Conservation (phyloP, 1,140 invertebrate species). For the Oreohelix idahoensis region DNA sequence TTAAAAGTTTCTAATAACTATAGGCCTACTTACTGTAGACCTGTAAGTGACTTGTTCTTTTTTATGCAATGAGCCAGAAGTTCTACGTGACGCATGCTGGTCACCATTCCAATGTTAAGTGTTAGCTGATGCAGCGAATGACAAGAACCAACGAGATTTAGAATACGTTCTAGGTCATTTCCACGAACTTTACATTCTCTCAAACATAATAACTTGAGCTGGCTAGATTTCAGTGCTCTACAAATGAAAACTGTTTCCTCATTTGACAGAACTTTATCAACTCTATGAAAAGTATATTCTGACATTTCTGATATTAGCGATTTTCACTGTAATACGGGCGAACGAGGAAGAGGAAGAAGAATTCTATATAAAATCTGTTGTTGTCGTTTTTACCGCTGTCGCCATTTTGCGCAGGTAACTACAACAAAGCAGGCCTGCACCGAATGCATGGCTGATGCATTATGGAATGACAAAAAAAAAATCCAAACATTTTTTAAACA, state of each 20-base stretch:
- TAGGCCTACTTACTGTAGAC: slow-evolving; percentile 66
- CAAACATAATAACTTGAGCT: slow-evolving; percentile 50
- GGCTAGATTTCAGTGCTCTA: slow-evolving; percentile 40
- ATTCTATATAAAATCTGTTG: not conserved
- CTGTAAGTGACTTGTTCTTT: slow-evolving; percentile 58
- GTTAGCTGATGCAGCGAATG: slow-evolving; percentile 60
- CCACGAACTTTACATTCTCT: slow-evolving; percentile 58
- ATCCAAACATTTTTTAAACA: too few relatives aligned
- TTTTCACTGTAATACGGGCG: not conserved
- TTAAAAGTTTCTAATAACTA: too few relatives aligned
- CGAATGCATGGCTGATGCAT: too few relatives aligned
- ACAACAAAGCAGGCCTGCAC: slow-evolving; percentile 31
- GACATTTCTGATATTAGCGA: slow-evolving; percentile 25
- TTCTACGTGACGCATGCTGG: slow-evolving; percentile 48
- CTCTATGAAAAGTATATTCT: slow-evolving; percentile 41
- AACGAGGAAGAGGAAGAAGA: not conserved
- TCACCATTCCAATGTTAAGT: slow-evolving; percentile 59
- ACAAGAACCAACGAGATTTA: slow-evolving; percentile 51
- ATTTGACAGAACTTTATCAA: slow-evolving; percentile 44
- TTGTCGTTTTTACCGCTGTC: not conserved
- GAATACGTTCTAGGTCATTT: slow-evolving; percentile 55
- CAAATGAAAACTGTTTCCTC: slow-evolving; percentile 48
- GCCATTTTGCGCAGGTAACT: slow-evolving; percentile 30
- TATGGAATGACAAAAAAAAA: too few relatives aligned
- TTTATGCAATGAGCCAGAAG: slow-evolving; percentile 51